Conservation (phyloP, 2,113 vertebrate species). For the Callorhinus ursinus region DNA sequence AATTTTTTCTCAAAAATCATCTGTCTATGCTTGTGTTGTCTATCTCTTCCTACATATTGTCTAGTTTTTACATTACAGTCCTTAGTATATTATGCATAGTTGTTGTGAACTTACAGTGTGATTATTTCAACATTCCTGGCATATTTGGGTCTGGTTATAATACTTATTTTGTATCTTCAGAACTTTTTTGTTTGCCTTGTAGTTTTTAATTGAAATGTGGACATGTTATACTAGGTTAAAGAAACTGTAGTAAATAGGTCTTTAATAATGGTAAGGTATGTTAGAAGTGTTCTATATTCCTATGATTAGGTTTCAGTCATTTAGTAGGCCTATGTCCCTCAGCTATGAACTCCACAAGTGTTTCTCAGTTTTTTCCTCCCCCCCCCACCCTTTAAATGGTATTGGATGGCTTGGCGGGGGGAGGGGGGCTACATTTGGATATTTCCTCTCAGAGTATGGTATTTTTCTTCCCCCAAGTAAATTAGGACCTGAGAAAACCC, state of each 20-base stretch:
- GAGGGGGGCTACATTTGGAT: neutral
- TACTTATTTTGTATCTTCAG: neutral
- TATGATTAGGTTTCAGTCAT: neutral
- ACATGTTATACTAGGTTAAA: neutral
- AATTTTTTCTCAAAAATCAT: neutral
- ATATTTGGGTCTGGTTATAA: neutral
- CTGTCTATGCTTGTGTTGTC: neutral
- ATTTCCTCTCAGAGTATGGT: neutral
- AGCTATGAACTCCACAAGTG: neutral
- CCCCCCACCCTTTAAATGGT: neutral
- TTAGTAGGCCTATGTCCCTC: neutral
- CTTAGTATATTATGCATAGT: neutral
- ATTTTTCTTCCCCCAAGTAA: neutral
- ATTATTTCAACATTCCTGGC: neutral
- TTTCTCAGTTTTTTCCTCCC: neutral
- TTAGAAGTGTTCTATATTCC: neutral
- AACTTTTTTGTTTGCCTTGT: neutral
- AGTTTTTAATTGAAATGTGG: neutral
- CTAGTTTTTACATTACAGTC: neutral
- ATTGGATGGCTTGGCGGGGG: neutral
- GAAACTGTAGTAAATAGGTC: neutral
- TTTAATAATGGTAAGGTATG: neutral
- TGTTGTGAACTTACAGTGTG: neutral
- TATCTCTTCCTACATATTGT: neutral
- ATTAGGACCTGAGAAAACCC: neutral